Evolutionary conservation across 2,888 invertebrate species (phyloP).

Genomic region (Chamaedrilus cognettii): DNA sequence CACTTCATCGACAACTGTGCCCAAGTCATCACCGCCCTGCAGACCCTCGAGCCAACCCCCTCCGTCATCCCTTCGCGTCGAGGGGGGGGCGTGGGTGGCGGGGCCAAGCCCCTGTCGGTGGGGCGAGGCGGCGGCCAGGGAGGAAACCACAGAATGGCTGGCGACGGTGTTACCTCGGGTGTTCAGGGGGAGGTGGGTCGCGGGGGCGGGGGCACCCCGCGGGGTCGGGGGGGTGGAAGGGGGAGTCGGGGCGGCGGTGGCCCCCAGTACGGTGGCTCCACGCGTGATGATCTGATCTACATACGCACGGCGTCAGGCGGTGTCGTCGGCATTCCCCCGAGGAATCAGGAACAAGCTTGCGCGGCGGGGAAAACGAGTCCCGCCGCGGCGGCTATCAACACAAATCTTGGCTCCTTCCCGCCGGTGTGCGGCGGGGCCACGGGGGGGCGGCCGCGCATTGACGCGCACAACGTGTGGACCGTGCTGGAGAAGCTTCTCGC

Average conservation of each 20-base stretch:
- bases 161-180: not conserved
- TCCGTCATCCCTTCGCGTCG: constrained; percentile 5
- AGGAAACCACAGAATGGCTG: too few relatives aligned
- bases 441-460: constrained; percentile 13
- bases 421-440: not conserved
- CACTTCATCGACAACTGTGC: constrained; percentile 57
- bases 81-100: too few relatives aligned
- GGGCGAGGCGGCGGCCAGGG: too few relatives aligned
- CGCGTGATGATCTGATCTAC: constrained; percentile 4
- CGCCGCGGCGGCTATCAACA: not conserved
- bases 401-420: not conserved
- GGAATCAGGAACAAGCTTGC: not conserved
- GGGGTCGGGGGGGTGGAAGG: constrained; percentile 1
- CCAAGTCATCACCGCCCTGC: constrained; percentile 9
- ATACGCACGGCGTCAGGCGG: not conserved
- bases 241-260: not conserved
- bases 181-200: not conserved
- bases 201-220: not conserved
- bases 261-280: constrained; percentile 1
- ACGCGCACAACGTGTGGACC: constrained; percentile 20
- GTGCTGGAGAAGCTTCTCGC: constrained; percentile 29
- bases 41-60: constrained; percentile 1
- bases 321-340: not conserved
- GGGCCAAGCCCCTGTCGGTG: not conserved
- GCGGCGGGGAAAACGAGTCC: not conserved